These are phyloP conservation scores for Bellardia bayeri DNA, from an alignment of 2,888 invertebrate species.

Conservation along the genomic window DNA sequence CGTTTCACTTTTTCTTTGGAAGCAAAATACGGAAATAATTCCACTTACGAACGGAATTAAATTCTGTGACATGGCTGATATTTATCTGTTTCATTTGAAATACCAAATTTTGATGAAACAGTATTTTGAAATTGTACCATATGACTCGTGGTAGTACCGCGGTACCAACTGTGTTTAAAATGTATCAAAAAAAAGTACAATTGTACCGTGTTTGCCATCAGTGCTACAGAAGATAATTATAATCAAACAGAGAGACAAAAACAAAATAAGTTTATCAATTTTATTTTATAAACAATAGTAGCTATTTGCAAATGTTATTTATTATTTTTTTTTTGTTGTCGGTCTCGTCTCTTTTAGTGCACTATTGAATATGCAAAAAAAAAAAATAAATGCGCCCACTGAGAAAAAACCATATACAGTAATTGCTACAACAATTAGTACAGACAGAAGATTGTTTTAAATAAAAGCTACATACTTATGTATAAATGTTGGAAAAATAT, in stretches of 20 bases:
- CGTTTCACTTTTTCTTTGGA: too few species aligned
- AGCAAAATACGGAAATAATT: too few species aligned
- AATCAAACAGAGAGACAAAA: neutral
- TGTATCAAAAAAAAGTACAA: too few species aligned
- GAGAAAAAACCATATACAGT: slow-evolving; percentile 13
- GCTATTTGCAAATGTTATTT: neutral
- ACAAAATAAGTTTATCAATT: slow-evolving; percentile 5
- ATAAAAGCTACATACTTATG: neutral
- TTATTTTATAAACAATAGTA: slow-evolving; percentile 3
- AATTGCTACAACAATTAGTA: slow-evolving; percentile 5
- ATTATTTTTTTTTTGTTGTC: neutral
- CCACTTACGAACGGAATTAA: too few species aligned
- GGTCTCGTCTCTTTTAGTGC: neutral
- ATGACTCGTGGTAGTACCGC: too few species aligned
- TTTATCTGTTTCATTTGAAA: too few species aligned
- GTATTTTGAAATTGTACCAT: too few species aligned
- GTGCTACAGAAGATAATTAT: neutral
- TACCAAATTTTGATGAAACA: too few species aligned
- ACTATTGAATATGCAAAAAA: slow-evolving; percentile 15
- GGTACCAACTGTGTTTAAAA: too few species aligned
- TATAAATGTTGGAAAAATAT: neutral
- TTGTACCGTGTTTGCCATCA: too few species aligned
- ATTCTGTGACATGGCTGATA: too few species aligned
- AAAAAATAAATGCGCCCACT: slow-evolving; percentile 17
- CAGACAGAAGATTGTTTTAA: neutral